A percentile compares a stretch with the other conserved stretches of the same genome.
Conservation (phyloP, 1,140 invertebrate genomes). For the Pomacea maculata region DNA sequence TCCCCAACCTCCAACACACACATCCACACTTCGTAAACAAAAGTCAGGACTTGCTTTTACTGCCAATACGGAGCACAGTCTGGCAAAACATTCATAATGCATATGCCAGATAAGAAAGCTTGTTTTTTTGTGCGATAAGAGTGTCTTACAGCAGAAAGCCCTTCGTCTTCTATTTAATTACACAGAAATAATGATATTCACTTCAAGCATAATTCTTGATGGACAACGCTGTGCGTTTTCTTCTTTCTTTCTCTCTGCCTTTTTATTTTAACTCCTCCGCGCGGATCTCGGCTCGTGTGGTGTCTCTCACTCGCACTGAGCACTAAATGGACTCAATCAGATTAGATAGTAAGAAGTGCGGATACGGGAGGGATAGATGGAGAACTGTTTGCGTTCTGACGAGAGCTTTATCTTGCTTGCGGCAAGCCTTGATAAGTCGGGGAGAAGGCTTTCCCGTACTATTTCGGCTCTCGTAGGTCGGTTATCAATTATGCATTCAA, state of each 20-base stretch:
- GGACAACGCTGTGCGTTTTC: neutral
- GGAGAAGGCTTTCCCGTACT: neutral
- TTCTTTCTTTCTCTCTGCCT: neutral
- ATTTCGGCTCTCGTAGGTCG: neutral
- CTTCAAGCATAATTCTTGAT: neutral
- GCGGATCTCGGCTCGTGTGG: neutral
- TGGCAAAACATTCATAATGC: conserved; percentile 8
- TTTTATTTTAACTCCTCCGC: neutral
- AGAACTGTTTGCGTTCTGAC: conserved; percentile 1
- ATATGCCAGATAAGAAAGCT: neutral
- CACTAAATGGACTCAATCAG: conserved; percentile 9
- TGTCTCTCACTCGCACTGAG: neutral
- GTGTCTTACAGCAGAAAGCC: neutral
- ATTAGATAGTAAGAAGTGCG: neutral
- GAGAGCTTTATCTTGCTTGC: neutral
- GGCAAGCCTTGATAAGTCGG: neutral
- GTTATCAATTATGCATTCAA: conserved; percentile 12
- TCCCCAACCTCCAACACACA: too few species aligned
- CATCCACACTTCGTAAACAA: conserved; percentile 5
- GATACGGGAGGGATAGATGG: conserved; percentile 1
- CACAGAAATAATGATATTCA: conserved; percentile 10
- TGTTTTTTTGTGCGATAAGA: conserved; percentile 1
- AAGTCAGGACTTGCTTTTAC: conserved; percentile 4
- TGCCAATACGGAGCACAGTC: neutral
- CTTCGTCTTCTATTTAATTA: conserved; percentile 2